Conservation (phyloP, 1,140 invertebrate species). For the Schlechtendalia chinensis region DNA sequence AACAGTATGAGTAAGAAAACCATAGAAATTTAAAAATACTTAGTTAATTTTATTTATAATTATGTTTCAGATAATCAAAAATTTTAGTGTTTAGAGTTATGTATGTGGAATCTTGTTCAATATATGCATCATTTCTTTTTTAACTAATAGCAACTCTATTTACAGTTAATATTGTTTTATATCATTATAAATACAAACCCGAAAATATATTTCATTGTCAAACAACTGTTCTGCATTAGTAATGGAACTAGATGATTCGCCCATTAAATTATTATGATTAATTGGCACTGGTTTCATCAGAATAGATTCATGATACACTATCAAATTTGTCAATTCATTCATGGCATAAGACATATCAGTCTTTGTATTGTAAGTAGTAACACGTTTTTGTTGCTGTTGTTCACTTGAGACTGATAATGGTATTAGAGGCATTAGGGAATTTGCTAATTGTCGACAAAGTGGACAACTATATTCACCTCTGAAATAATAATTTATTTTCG, state of each 20-base stretch:
- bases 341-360: not conserved
- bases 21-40: too few relatives aligned
- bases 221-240: too few relatives aligned
- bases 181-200: not conserved
- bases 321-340: not conserved
- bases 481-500: conserved; percentile 50
- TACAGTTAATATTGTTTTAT: not conserved
- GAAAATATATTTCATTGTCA: not conserved
- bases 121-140: too few relatives aligned
- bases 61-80: too few relatives aligned
- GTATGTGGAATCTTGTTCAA: too few relatives aligned
- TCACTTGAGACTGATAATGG: not conserved
- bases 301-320: too few relatives aligned
- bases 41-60: too few relatives aligned
- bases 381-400: not conserved
- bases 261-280: not conserved
- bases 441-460: conserved; percentile 88
- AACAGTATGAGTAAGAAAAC: too few relatives aligned
- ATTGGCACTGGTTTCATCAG: not conserved
- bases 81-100: too few relatives aligned
- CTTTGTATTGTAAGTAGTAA: not conserved
- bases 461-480: conserved; percentile 91
- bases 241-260: not conserved
- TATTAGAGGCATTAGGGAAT: conserved; percentile 82
- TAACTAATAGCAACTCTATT: too few relatives aligned